Evolutionary conservation across 2,888 invertebrate species (phyloP).

Genomic region (Andrena fulva): DNA sequence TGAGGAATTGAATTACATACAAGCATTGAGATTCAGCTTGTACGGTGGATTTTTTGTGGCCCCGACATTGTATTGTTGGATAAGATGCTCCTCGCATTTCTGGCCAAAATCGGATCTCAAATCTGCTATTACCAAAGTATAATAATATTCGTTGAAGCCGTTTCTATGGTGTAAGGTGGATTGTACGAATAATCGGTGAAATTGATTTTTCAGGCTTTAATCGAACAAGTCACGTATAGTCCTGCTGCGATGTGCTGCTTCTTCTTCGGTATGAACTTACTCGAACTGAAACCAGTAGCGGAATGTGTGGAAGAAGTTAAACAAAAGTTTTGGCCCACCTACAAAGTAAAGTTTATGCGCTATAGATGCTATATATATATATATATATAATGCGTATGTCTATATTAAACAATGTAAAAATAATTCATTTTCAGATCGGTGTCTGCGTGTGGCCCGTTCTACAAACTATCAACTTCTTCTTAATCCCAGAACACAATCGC

Average conservation of each 20-base stretch:
- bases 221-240: slow-evolving; percentile 91
- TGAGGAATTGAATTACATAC: slow-evolving; percentile 83
- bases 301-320: slow-evolving; percentile 89
- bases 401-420: neutral
- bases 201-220: slow-evolving; percentile 86
- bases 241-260: slow-evolving; percentile 92
- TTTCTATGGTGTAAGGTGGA: neutral
- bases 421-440: slow-evolving; percentile 86
- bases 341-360: slow-evolving; percentile 86
- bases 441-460: slow-evolving; percentile 90
- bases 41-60: slow-evolving; percentile 94
- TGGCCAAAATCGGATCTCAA: slow-evolving; percentile 91
- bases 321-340: slow-evolving; percentile 91
- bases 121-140: slow-evolving; percentile 91
- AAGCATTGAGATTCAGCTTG: slow-evolving; percentile 90
- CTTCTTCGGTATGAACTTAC: slow-evolving; percentile 91
- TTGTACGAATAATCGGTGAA: slow-evolving; percentile 26
- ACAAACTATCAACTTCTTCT: slow-evolving; percentile 90
- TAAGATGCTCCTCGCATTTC: slow-evolving; percentile 90
- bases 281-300: slow-evolving; percentile 89
- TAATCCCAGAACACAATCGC: slow-evolving; percentile 90
- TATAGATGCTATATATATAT: slow-evolving; percentile 3
- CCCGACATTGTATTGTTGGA: slow-evolving; percentile 92
- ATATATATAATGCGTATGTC: neutral
- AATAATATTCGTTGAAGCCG: slow-evolving; percentile 1